Percentiles rank a stretch among this genome's conserved stretches.
These are phyloP conservation scores for Anoura caudifer DNA, from an alignment of 2,113 vertebrate species.

Conservation along the genomic window DNA sequence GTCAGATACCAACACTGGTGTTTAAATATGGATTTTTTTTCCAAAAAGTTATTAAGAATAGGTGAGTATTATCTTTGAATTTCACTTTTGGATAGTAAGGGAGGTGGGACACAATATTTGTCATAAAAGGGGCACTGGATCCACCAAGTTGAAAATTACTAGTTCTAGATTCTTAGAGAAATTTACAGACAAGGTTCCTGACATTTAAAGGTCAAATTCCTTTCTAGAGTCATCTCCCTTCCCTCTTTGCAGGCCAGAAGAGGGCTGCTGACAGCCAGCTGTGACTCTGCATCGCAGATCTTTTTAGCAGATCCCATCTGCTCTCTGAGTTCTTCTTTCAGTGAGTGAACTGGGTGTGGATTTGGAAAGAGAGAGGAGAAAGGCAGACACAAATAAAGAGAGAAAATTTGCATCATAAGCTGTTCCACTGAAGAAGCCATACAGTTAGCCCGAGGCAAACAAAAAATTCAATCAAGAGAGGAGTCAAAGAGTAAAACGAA, in stretches of 20 bases:
- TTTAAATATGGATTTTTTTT: not conserved
- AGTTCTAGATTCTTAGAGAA: not conserved
- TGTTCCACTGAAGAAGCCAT: not conserved
- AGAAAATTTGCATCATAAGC: not conserved
- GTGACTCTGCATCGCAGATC: not conserved
- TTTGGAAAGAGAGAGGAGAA: not conserved
- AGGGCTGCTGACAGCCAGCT: not conserved
- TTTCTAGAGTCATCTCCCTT: not conserved
- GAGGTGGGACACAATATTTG: not conserved
- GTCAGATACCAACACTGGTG: not conserved
- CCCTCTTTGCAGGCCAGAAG: not conserved
- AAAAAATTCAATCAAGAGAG: not conserved
- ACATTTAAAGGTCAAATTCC: not conserved
- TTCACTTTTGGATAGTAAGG: conserved; percentile 15
- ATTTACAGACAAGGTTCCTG: not conserved
- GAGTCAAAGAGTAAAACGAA: not conserved
- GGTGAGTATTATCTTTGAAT: not conserved
- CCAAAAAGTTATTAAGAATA: not conserved
- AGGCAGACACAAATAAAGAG: not conserved
- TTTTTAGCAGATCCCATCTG: not conserved
- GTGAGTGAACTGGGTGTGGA: not conserved
- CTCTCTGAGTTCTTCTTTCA: not conserved
- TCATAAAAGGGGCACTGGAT: not conserved
- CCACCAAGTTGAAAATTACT: not conserved
- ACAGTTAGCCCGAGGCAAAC: not conserved